Conservation (phyloP, 64 coral and sea anemone species). For the Stichodactyla helianthus region DNA sequence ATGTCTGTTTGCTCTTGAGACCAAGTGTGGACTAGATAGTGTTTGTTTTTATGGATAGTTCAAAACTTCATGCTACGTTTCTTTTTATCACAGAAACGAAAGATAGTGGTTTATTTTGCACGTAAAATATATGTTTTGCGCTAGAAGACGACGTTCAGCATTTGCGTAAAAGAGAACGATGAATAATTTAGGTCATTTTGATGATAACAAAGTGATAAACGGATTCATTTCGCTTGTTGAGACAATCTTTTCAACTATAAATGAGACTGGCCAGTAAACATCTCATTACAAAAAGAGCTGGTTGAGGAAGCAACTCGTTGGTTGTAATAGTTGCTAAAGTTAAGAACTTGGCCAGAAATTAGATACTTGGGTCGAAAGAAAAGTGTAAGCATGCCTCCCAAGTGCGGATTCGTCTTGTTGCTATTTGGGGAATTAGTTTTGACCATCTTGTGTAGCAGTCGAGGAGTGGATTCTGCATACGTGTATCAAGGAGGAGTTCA, state of each 20-base stretch:
- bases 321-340: neutral
- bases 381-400: neutral
- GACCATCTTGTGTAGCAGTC: neutral
- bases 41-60: neutral
- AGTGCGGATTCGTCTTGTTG: neutral
- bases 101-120: neutral
- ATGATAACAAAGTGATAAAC: slow-evolving; percentile 8
- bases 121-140: neutral
- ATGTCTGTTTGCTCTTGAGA: neutral
- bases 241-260: slow-evolving; percentile 2
- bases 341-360: neutral
- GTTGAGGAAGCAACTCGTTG: neutral
- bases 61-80: neutral
- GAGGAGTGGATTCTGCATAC: neutral
- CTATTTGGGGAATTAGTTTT: neutral
- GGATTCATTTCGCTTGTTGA: neutral
- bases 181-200: slow-evolving; percentile 9
- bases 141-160: neutral
- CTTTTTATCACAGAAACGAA: neutral
- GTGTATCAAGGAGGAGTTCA: neutral
- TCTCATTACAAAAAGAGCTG: neutral
- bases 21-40: neutral
- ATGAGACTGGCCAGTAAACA: neutral
- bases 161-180: slow-evolving; percentile 7
- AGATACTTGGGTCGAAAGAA: neutral